phyloP scores from a whole-genome alignment of 2,113 vertebrate genomes.

The Pygoscelis adeliae region DNA sequence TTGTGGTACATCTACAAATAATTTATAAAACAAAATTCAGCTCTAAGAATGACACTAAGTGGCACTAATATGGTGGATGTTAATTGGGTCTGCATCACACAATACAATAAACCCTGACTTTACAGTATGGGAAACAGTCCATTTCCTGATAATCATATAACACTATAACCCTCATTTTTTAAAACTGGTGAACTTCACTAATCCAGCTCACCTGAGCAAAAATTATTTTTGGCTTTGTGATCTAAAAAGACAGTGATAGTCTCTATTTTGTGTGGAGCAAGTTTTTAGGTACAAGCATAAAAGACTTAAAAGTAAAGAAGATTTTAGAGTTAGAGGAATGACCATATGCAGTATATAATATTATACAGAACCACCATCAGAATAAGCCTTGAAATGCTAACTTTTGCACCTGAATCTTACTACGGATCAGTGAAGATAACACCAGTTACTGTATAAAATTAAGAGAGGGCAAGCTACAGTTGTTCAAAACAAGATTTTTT shows the following conservation, averaged over 20 bases:
- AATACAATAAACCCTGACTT: not conserved
- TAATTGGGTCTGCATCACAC: not conserved
- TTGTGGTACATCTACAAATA: constrained; percentile 66
- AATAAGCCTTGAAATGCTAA: not conserved
- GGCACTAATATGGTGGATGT: not conserved
- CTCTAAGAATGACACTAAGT: not conserved
- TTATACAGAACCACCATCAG: not conserved
- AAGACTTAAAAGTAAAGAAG: not conserved
- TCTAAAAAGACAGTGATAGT: not conserved
- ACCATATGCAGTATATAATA: not conserved
- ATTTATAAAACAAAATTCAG: not conserved
- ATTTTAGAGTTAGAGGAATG: not conserved
- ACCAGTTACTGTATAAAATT: not conserved
- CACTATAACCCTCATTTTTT: not conserved
- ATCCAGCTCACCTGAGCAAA: not conserved
- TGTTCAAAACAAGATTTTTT: not conserved
- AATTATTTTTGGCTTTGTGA: not conserved
- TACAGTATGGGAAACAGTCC: not conserved
- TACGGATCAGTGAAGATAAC: not conserved
- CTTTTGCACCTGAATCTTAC: not conserved
- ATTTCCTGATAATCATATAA: not conserved
- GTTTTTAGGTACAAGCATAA: not conserved
- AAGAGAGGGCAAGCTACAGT: not conserved
- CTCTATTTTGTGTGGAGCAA: not conserved
- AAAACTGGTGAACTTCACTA: not conserved